Percentiles rank a stretch among this genome's conserved stretches.
These are phyloP conservation scores for Oostethus manadensis DNA, from an alignment of 2,113 vertebrate genomes.

Conservation along the genomic window DNA sequence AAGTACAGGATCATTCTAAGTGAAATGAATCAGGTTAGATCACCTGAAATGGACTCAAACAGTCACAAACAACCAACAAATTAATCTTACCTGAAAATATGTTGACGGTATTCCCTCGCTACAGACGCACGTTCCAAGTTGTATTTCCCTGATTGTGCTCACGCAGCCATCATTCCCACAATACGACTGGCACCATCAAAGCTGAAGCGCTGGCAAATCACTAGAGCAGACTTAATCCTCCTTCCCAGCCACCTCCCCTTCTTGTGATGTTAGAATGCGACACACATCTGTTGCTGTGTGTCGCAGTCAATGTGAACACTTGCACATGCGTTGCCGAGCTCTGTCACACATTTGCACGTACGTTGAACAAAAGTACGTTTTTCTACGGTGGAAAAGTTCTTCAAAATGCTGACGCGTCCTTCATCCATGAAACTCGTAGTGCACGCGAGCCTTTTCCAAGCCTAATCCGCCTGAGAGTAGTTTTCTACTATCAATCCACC, in stretches of 20 bases:
- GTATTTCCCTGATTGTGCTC: slow-evolving; percentile 10
- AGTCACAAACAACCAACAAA: not conserved
- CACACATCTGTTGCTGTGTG: slow-evolving; percentile 64
- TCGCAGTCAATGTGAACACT: slow-evolving; percentile 7
- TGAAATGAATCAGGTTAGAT: not conserved
- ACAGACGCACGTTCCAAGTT: not conserved
- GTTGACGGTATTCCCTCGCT: slow-evolving; percentile 14
- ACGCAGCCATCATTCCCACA: slow-evolving; percentile 28
- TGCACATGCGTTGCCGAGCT: not conserved
- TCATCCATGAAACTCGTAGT: slow-evolving; percentile 40
- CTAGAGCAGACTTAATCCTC: slow-evolving; percentile 68
- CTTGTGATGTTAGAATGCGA: slow-evolving; percentile 43
- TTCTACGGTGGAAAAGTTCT: slow-evolving; percentile 1
- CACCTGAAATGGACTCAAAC: not conserved
- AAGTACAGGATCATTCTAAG: not conserved
- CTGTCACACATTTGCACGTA: not conserved
- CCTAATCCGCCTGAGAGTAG: slow-evolving; percentile 46
- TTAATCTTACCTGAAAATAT: slow-evolving; percentile 47
- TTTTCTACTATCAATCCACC: slow-evolving; percentile 29
- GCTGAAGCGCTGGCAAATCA: slow-evolving; percentile 68
- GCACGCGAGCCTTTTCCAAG: slow-evolving; percentile 7
- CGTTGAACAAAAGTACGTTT: not conserved
- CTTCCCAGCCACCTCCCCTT: slow-evolving; percentile 28
- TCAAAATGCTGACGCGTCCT: slow-evolving; percentile 13
- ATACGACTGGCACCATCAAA: slow-evolving; percentile 44